These are phyloP conservation scores for Octonoba sinensis DNA, from an alignment of 2,888 invertebrate genomes.

Conservation along the genomic window DNA sequence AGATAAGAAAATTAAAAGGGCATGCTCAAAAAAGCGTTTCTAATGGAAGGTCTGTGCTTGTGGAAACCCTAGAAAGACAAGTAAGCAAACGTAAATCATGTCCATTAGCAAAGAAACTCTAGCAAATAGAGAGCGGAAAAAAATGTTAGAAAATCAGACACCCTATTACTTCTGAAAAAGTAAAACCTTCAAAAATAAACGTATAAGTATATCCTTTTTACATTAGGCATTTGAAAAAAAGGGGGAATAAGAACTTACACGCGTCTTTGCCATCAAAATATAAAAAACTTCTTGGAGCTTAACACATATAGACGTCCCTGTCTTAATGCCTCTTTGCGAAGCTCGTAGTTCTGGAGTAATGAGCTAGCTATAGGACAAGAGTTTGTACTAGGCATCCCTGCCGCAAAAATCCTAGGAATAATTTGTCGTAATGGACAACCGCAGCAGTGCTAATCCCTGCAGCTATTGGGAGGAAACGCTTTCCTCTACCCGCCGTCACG, in stretches of 20 bases:
- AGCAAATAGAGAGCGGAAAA: constrained; percentile 8
- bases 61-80: constrained; percentile 5
- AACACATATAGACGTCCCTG: constrained; percentile 60
- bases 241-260: constrained; percentile 42
- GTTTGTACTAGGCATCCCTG: constrained; percentile 40
- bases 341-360: constrained; percentile 51
- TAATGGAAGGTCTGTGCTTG: no score
- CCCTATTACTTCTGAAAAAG: constrained; percentile 42
- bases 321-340: constrained; percentile 61
- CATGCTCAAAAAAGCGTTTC: no score
- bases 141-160: constrained; percentile 45
- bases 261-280: background rate
- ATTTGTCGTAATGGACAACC: constrained; percentile 64
- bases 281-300: constrained; percentile 34
- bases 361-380: constrained; percentile 62
- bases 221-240: constrained; percentile 39
- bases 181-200: constrained; percentile 34
- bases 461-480: constrained; percentile 47
- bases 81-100: constrained; percentile 27
- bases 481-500: constrained; percentile 25
- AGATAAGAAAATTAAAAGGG: no score
- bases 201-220: constrained; percentile 43
- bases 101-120: constrained; percentile 27
- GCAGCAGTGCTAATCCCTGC: constrained; percentile 56
- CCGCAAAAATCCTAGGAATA: constrained; percentile 62